phyloP scores from a whole-genome alignment of 2,888 invertebrate species.

The Glyphotaelius pellucidus region DNA sequence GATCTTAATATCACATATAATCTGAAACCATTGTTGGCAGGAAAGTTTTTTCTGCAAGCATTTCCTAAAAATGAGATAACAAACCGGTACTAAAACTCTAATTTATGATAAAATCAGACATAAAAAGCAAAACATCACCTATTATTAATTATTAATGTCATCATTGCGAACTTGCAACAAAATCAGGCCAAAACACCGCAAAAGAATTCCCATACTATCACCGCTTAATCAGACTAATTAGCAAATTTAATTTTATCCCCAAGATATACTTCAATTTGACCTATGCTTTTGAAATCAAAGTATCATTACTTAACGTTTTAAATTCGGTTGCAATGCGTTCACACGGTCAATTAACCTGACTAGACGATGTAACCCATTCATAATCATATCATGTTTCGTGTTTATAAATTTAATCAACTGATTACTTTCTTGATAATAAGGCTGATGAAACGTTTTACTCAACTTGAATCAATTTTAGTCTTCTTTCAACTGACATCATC shows the following conservation, averaged over 20 bases:
- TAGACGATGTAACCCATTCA: slow-evolving; percentile 3
- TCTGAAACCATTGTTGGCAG: neutral
- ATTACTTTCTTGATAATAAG: neutral
- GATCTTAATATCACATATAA: neutral
- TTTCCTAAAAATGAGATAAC: neutral
- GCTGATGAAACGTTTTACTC: neutral
- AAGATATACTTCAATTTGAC: slow-evolving; percentile 4
- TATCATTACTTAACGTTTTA: slow-evolving; percentile 27
- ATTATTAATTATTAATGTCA: neutral
- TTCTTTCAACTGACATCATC: neutral
- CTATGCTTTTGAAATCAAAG: slow-evolving; percentile 25
- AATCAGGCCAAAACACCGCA: neutral
- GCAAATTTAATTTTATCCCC: neutral
- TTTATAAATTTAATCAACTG: neutral
- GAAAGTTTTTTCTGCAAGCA: neutral
- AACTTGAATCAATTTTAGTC: neutral
- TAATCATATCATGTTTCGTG: neutral
- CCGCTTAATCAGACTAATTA: slow-evolving; percentile 24
- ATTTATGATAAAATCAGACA: neutral
- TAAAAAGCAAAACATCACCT: neutral
- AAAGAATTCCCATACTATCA: neutral
- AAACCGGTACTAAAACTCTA: neutral
- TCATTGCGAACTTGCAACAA: neutral
- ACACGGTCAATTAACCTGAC: slow-evolving; percentile 32
- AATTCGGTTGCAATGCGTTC: slow-evolving; percentile 10